Conservation (phyloP, 2,797 vertebrate genomes). For the Poeciliopsis gracilis region DNA sequence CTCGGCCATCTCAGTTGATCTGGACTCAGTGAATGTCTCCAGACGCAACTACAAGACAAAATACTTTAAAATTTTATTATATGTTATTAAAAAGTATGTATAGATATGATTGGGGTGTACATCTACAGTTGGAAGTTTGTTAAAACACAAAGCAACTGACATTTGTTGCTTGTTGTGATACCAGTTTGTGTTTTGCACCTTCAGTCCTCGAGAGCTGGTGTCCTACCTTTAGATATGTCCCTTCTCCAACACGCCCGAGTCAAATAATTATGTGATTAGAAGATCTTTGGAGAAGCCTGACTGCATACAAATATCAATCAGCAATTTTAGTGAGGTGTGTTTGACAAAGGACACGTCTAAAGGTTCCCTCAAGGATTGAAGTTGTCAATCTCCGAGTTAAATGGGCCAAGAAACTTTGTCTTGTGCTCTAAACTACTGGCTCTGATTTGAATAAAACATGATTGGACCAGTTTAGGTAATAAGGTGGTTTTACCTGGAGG, state of each 20-base stretch:
- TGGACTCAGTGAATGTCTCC: conserved; percentile 77
- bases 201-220: no score
- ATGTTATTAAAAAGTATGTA: background rate
- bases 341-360: no score
- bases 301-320: no score
- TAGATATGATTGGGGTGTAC: no score
- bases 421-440: background rate
- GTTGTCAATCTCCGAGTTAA: no score
- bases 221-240: no score
- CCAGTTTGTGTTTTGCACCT: background rate
- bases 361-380: no score
- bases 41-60: conserved; percentile 76
- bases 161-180: background rate
- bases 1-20: conserved; percentile 64
- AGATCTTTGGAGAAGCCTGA: no score
- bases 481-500: background rate
- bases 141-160: background rate
- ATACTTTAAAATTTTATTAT: background rate
- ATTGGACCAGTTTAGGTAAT: background rate
- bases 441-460: background rate
- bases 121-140: background rate
- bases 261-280: no score
- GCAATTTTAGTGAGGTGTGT: no score
- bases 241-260: no score
- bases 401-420: background rate